phyloP scores from a whole-genome alignment of 2,113 vertebrate species.

The Zosterops hypoxanthus region DNA sequence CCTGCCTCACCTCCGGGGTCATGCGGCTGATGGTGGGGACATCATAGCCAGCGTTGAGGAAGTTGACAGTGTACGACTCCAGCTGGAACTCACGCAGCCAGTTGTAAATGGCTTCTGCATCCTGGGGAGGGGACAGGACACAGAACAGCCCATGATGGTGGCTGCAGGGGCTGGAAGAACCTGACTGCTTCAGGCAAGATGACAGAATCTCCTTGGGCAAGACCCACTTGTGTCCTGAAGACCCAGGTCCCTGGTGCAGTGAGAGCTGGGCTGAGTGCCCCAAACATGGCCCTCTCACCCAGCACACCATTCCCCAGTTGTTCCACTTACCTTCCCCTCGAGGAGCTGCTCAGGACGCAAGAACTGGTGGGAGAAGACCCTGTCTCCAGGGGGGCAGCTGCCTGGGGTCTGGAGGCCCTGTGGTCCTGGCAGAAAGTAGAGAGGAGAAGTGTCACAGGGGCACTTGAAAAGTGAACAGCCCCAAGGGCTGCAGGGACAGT shows the following conservation, averaged over 20 bases:
- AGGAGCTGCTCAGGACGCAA: slow-evolving; percentile 87
- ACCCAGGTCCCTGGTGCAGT: not conserved
- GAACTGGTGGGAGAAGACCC: slow-evolving; percentile 83
- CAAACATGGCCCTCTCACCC: not conserved
- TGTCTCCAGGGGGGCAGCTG: slow-evolving; percentile 76
- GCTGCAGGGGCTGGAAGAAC: not conserved
- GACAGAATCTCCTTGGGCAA: not conserved
- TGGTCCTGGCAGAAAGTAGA: slow-evolving; percentile 53
- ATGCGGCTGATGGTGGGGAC: slow-evolving; percentile 98
- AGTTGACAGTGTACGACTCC: slow-evolving; percentile 89
- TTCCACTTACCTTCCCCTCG: slow-evolving; percentile 85
- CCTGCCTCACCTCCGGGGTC: slow-evolving; percentile 89
- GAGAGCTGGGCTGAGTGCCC: not conserved
- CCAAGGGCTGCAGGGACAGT: too few relatives aligned
- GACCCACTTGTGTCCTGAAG: not conserved
- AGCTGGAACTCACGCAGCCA: slow-evolving; percentile 96
- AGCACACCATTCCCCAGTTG: not conserved
- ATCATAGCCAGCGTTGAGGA: slow-evolving; percentile 89
- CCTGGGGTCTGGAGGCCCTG: slow-evolving; percentile 66
- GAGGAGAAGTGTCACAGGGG: not conserved
- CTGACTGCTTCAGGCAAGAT: not conserved
- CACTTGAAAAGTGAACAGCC: not conserved
- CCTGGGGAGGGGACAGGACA: slow-evolving; percentile 65
- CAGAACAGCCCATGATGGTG: not conserved
- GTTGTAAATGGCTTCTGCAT: slow-evolving; percentile 91